phyloP scores from a whole-genome alignment of 2,113 vertebrate species.

The Hemibates koningsi region DNA sequence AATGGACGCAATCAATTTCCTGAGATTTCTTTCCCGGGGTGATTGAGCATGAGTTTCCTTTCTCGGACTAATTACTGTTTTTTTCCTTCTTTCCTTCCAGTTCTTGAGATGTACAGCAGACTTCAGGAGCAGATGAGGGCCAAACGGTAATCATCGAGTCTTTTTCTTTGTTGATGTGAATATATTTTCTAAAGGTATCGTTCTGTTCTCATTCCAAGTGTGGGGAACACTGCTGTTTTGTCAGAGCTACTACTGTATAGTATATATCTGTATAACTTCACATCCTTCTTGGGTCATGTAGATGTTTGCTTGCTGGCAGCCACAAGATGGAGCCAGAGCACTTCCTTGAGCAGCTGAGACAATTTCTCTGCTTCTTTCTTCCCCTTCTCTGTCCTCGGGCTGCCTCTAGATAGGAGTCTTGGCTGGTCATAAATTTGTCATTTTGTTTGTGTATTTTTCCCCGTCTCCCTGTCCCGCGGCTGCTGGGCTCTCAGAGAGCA shows the following conservation, averaged over 20 bases:
- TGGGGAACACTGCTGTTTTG: neutral
- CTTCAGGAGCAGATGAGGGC: conserved; percentile 93
- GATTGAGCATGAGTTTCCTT: neutral
- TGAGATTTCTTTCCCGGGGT: neutral
- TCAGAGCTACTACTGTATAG: neutral
- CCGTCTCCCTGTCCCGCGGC: conserved; percentile 12
- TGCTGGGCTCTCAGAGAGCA: conserved; percentile 29
- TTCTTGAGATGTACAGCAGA: conserved; percentile 96
- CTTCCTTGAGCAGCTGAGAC: accelerated
- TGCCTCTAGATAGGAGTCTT: conserved; percentile 53
- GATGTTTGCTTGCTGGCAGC: neutral
- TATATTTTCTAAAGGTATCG: neutral
- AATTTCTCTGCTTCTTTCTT: neutral
- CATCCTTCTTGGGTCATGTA: neutral
- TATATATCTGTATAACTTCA: neutral
- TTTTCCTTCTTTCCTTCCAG: conserved; percentile 54
- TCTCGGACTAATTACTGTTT: neutral
- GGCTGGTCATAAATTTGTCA: conserved; percentile 59
- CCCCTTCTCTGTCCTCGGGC: conserved; percentile 37
- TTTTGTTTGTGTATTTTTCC: conserved; percentile 60
- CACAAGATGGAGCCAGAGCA: conserved; percentile 42
- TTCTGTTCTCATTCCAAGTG: neutral
- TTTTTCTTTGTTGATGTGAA: neutral
- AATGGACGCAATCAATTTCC: neutral
- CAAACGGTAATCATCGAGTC: conserved; percentile 76